Evolutionary conservation across 2,113 vertebrate genomes (phyloP), one percentile per base, ranked within the genome.

Genomic region (Lagenorhynchus albirostris): DNA sequence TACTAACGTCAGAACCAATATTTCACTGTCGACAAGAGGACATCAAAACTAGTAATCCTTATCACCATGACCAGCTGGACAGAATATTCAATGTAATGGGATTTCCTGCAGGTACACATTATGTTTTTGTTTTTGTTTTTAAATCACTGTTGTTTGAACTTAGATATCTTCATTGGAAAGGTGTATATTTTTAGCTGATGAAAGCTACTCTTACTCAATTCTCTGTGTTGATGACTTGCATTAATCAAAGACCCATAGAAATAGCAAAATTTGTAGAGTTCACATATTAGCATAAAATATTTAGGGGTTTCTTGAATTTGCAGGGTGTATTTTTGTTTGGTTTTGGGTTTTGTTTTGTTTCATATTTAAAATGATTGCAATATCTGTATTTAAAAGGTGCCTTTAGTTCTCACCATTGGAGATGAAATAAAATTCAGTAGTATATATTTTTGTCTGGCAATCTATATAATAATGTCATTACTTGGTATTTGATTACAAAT

Each of bases 71-170:
- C 99, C 99, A 99, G 99, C 99, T 99, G 99, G 99, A 99, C 99
- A 99, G 99, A 98, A 99, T 99, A 99, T 99, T 99, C 98, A 99
- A 99, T 96, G 99, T 99, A 98, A 99, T 99, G 99, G 99, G 99
- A 98, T 99, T 99, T 98, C 99, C 99, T 98, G 99, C 99, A 98
- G 99, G 99, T 99, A 99, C 96, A 98, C 98, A 77, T 95, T 98
- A 81, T 98, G 47, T 95, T 95, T 98, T 97, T 97, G 96, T 95
- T 96, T 95, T 94, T 92, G 77, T 85, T 98, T 97, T 96, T 82
- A 93, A 97, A 92, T 97, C 96, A 97, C 87, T 91, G 0, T 97
- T 98, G 88, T 98, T 98, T 97, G 97, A 98, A 97, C 94, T 97
- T 97, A 98, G 91, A 92, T 98, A 73, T 70, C 67, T 95, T 89